Evolutionary conservation across 2,113 vertebrate genomes (phyloP).

Genomic region (Mesembrinibis cayennensis): DNA sequence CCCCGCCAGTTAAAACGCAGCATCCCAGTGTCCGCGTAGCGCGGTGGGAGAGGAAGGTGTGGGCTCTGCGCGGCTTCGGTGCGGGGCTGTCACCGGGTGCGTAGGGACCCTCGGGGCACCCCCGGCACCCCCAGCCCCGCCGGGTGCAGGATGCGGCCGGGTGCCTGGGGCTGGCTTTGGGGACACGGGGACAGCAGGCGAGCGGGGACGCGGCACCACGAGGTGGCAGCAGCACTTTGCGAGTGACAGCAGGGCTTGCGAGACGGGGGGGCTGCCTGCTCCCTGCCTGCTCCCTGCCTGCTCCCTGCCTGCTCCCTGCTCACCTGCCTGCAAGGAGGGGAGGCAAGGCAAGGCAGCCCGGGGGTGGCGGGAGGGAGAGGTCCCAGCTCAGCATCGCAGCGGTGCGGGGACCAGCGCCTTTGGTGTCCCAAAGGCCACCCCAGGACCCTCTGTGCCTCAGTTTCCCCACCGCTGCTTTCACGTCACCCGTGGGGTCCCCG

Average conservation of each 20-base stretch:
- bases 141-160: background rate
- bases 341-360: too few species aligned
- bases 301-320: background rate
- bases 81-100: background rate
- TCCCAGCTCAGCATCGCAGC: background rate
- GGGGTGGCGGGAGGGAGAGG: background rate
- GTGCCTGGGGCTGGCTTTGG: background rate
- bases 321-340: background rate
- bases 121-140: background rate
- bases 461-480: background rate
- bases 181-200: background rate
- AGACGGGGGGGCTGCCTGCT: background rate
- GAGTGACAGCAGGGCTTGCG: background rate
- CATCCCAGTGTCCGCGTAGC: fast-evolving
- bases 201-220: background rate
- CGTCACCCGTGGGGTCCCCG: background rate
- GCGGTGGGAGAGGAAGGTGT: too few species aligned
- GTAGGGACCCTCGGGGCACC: background rate
- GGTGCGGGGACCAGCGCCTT: too few species aligned
- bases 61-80: background rate
- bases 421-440: background rate
- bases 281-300: too few species aligned
- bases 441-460: background rate
- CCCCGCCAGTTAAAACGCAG: background rate
- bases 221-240: background rate